These are phyloP conservation scores for Ellobium chinense DNA, from an alignment of 2,888 invertebrate species.

Conservation along the genomic window DNA sequence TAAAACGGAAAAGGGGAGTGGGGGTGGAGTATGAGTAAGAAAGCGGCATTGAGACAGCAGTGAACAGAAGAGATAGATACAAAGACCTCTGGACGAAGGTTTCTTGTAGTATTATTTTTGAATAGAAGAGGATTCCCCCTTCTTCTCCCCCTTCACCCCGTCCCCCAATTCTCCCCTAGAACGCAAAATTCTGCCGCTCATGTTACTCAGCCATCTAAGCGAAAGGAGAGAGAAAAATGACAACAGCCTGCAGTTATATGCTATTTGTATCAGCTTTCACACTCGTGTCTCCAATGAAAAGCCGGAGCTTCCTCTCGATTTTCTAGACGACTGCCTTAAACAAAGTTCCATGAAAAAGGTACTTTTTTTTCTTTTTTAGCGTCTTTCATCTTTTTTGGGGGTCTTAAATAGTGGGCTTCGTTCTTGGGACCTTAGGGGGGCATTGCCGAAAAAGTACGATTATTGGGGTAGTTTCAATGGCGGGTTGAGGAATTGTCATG, in stretches of 20 bases:
- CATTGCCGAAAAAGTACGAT: no score
- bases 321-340: constrained; percentile 2
- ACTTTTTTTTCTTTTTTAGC: background rate
- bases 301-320: background rate
- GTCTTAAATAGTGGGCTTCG: no score
- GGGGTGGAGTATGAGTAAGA: background rate
- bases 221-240: background rate
- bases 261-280: background rate
- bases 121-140: background rate
- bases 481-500: no score
- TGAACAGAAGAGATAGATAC: background rate
- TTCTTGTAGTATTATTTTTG: background rate
- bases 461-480: no score
- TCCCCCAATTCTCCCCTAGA: background rate
- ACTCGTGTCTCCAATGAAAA: no score
- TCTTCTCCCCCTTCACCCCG: background rate
- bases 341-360: background rate
- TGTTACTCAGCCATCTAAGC: no score
- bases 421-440: no score
- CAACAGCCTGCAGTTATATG: background rate
- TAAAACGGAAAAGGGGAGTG: background rate
- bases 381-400: background rate
- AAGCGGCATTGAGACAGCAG: background rate
- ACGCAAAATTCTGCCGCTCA: no score
- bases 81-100: background rate